A percentile compares a stretch with the other conserved stretches of the same genome.
Conservation (phyloP, 2,797 vertebrate species). For the Crypturellus tataupa region DNA sequence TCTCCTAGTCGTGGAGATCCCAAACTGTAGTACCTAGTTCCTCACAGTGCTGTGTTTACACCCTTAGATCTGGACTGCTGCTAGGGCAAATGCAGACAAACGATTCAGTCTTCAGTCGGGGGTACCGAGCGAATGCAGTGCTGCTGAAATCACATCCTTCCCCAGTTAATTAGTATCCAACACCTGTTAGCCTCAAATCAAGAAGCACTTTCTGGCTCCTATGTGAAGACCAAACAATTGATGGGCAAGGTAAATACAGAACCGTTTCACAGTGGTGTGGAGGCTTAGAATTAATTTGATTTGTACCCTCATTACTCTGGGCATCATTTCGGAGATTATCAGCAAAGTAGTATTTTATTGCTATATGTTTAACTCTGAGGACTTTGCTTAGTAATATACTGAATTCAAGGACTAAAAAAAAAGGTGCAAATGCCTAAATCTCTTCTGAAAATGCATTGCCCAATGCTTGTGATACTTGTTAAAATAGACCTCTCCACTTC, state of each 20-base stretch:
- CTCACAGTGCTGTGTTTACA: background rate
- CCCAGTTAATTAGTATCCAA: background rate
- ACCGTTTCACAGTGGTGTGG: background rate
- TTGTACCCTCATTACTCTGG: background rate
- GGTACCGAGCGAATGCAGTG: background rate
- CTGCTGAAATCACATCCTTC: background rate
- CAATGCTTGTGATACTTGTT: background rate
- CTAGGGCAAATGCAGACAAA: background rate
- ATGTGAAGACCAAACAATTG: background rate
- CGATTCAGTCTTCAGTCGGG: background rate
- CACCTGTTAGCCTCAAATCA: background rate
- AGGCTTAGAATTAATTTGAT: background rate
- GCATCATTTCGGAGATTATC: background rate
- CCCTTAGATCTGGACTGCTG: background rate
- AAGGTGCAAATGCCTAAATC: background rate
- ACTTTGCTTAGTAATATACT: background rate
- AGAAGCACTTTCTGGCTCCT: background rate
- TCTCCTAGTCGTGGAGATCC: background rate
- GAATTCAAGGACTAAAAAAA: background rate
- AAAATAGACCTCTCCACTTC: background rate
- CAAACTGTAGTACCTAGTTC: background rate
- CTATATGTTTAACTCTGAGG: background rate
- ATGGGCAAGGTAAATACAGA: background rate
- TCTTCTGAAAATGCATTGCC: background rate
- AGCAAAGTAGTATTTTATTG: background rate